Evolutionary conservation across 35 echinoderm and acorn worm genomes (phyloP).

Genomic region (Heliocidaris tuberculata): DNA sequence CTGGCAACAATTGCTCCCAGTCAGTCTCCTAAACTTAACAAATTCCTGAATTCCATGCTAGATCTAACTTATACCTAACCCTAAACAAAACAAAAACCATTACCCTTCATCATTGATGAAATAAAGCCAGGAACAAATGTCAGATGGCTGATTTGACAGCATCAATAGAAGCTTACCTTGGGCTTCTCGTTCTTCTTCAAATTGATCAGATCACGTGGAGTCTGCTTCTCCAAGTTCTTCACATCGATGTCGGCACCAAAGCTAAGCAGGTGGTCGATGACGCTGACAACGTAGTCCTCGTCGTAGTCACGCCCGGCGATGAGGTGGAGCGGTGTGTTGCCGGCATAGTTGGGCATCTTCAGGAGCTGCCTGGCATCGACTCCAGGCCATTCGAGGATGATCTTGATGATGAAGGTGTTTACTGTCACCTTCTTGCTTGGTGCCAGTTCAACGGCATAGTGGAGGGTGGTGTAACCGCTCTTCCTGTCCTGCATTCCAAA

Average conservation of each 20-base stretch:
- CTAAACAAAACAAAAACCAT: too few relatives aligned
- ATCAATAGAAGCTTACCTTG: background rate
- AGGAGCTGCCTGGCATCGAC: constrained; percentile 52
- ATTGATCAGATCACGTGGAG: background rate
- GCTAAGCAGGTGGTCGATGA: constrained; percentile 15
- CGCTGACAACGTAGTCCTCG: background rate
- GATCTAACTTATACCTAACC: too few relatives aligned
- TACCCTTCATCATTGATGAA: too few relatives aligned
- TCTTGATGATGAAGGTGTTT: constrained; percentile 29
- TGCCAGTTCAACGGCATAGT: constrained; percentile 54
- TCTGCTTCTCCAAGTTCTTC: constrained; percentile 12
- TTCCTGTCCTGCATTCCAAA: constrained; percentile 50
- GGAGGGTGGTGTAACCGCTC: constrained; percentile 64
- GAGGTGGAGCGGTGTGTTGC: constrained; percentile 70
- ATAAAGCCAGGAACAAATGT: too few relatives aligned
- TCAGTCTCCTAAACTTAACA: too few relatives aligned
- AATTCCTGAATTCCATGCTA: too few relatives aligned
- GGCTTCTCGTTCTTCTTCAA: constrained; percentile 10
- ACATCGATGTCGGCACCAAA: background rate
- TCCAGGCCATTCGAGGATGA: constrained; percentile 10
- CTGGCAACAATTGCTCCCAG: too few relatives aligned
- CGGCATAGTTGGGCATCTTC: constrained; percentile 45
- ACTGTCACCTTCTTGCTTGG: background rate
- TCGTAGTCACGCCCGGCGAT: constrained; percentile 45
- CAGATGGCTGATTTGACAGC: too few relatives aligned